Evolutionary conservation across 64 coral and sea anemone genomes (phyloP), one percentile per base, ranked within the genome.

Genomic region (Trachythela sp.): DNA sequence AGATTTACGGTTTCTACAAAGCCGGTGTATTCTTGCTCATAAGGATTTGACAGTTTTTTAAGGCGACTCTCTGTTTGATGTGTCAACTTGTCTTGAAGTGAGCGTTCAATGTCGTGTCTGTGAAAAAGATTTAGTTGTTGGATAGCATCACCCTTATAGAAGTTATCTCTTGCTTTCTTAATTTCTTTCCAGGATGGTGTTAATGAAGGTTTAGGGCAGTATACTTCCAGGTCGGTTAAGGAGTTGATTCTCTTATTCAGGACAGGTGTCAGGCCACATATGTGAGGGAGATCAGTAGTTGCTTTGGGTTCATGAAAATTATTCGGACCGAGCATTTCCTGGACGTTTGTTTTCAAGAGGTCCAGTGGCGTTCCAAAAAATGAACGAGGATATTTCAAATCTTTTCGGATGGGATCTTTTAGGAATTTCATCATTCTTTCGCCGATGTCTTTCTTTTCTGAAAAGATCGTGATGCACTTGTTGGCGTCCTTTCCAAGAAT

Each of bases 191-290:
- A 20, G 29, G 32, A 92, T 30, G n/a, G 2, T 58, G 91, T 18
- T 27, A 88, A 50, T 11, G 70, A 48, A 30, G 91, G 91, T 87
- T 92, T 88, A 87, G 91, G 91, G 39, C 86, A 83, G 72, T 92
- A 92, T 41, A 92, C 86, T 43, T 92, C 91, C 0, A 92, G 51
- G 30, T 92, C 91, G 48, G 87, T 50, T 85, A 85, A 92, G 36
- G 91, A 92, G 36, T 92, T 36, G 26, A 92, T 92, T 7, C 42
- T 80, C 54, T 92, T 92, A 48, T 92, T 92, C 32, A 92, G 68
- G 13, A 92, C 90, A 54, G 51, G 36, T 88, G 49, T 92, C 1
- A 35, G 0, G 17, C 90, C 90, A 13, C 33, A 83, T 17, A 41
- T 87, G 41, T 88, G 87, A 0, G 91, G 91, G 20, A 92, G 91